Evolutionary conservation across 2,797 vertebrate species (phyloP).

Genomic region (Notamacropus eugenii): DNA sequence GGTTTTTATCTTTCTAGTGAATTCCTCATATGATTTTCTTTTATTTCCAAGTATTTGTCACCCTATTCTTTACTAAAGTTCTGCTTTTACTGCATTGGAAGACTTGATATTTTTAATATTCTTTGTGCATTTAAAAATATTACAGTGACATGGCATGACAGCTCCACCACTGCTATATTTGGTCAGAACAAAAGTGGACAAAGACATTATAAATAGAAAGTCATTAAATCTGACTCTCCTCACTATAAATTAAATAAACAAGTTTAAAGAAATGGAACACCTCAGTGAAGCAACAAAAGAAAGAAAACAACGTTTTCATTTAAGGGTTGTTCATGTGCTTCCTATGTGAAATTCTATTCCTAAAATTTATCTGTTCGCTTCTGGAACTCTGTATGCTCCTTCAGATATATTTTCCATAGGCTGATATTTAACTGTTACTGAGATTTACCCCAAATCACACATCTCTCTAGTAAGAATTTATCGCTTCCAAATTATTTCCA

Average conservation of each 20-base stretch:
- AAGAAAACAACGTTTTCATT: not conserved
- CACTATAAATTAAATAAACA: not conserved
- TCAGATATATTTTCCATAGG: not conserved
- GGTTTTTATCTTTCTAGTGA: not conserved
- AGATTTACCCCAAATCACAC: too few relatives aligned
- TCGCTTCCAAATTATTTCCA: too few relatives aligned
- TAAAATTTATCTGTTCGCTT: not conserved
- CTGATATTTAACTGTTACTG: not conserved
- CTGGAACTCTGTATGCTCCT: not conserved
- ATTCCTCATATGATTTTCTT: not conserved
- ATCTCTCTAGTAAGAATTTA: too few relatives aligned
- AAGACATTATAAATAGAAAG: not conserved
- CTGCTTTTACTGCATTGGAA: not conserved
- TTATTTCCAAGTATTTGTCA: not conserved
- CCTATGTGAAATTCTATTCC: not conserved
- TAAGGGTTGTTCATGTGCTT: not conserved
- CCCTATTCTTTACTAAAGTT: not conserved
- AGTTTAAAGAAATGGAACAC: not conserved
- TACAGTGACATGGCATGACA: not conserved
- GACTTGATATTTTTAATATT: not conserved
- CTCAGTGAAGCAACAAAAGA: not conserved
- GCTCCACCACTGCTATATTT: not conserved
- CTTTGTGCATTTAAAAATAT: not conserved
- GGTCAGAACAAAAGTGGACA: not conserved
- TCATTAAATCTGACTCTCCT: not conserved